Conservation (phyloP, 2,113 vertebrate species). For the Sphyrna mokarran region DNA sequence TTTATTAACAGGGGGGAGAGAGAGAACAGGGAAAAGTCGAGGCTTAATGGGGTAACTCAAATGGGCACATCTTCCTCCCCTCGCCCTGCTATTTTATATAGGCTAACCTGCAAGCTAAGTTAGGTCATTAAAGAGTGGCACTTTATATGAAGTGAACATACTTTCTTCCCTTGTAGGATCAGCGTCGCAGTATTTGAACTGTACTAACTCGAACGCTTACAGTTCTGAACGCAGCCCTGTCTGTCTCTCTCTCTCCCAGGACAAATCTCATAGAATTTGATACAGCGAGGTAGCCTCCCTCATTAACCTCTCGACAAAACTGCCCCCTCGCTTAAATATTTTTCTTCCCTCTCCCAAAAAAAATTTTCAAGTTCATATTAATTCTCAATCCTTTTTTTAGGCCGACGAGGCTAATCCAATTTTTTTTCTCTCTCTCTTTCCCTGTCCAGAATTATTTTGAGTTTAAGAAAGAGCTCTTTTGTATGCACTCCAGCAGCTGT, state of each 20-base stretch:
- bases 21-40: background rate
- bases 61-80: background rate
- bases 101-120: background rate
- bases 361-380: background rate
- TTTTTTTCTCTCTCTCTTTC: background rate
- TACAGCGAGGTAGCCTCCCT: no score
- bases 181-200: background rate
- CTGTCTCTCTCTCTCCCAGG: background rate
- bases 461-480: conserved; percentile 10
- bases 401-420: background rate
- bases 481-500: background rate
- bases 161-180: background rate
- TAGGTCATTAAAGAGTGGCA: background rate
- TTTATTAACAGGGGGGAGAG: background rate
- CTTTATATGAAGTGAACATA: background rate
- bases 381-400: background rate
- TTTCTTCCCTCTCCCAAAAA: background rate
- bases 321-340: background rate
- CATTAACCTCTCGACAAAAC: background rate
- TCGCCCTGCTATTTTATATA: background rate
- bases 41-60: background rate
- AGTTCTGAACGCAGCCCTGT: background rate
- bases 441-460: background rate
- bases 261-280: background rate
- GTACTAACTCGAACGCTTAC: background rate